These are phyloP conservation scores for Perognathus longimembris DNA, from an alignment of 2,113 vertebrate genomes.

Conservation along the genomic window DNA sequence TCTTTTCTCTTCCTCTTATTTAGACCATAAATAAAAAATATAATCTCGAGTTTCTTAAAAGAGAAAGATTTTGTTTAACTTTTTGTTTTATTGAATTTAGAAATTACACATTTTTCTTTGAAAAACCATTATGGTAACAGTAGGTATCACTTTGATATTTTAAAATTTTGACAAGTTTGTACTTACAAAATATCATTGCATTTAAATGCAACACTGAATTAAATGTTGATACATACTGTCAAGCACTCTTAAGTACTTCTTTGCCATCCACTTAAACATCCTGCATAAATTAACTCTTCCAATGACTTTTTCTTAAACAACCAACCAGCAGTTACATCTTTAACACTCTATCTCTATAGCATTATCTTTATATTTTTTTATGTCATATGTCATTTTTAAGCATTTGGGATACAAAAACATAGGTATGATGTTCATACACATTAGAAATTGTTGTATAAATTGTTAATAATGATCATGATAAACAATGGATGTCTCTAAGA, in stretches of 20 bases:
- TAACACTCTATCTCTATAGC: neutral
- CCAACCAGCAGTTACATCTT: neutral
- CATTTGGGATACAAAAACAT: neutral
- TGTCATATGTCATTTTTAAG: neutral
- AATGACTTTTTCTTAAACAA: neutral
- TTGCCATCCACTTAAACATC: too few relatives aligned
- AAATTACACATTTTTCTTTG: neutral
- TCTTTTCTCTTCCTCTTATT: neutral
- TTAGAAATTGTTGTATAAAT: neutral
- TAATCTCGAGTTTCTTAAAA: neutral
- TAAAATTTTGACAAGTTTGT: neutral
- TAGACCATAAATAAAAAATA: neutral
- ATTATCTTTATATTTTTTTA: slow-evolving; percentile 24
- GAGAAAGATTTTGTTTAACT: neutral
- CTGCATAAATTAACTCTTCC: neutral
- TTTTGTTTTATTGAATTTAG: neutral
- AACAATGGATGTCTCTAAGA: neutral
- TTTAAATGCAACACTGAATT: neutral
- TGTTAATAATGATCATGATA: neutral
- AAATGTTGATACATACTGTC: neutral
- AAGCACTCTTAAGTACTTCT: too few relatives aligned
- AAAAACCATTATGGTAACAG: neutral
- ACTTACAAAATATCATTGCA: neutral
- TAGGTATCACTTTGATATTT: neutral
- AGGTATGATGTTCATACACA: neutral